Evolutionary conservation across 2,113 vertebrate genomes (phyloP).

Genomic region (Microtus richardsoni): DNA sequence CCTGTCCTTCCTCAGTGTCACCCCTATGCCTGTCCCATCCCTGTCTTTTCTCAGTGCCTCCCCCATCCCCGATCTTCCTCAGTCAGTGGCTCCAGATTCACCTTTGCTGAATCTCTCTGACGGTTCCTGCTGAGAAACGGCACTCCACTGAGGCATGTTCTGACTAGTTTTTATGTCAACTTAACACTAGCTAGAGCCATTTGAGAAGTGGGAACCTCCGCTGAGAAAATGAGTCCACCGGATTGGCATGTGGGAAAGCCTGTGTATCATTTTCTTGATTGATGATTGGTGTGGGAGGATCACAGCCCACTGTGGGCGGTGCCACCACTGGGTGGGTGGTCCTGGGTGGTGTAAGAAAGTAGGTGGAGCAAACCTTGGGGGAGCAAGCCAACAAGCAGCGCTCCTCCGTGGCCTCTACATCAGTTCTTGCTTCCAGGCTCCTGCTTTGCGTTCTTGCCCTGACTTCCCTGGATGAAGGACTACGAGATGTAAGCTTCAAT

Average conservation of each 20-base stretch:
- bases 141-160: too few species aligned
- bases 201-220: not conserved
- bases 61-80: not conserved
- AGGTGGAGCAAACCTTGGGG: not conserved
- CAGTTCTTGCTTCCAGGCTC: not conserved
- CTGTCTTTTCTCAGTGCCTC: not conserved
- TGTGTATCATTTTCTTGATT: not conserved
- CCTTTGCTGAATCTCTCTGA: not conserved
- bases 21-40: too few species aligned
- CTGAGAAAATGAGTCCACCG: not conserved
- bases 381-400: not conserved
- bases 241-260: not conserved
- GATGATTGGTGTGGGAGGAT: not conserved
- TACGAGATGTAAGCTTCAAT: not conserved
- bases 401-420: not conserved
- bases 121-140: not conserved
- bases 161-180: not conserved
- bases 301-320: not conserved
- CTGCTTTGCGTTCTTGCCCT: not conserved
- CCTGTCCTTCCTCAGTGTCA: too few species aligned
- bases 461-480: not conserved
- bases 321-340: not conserved
- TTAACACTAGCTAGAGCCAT: not conserved
- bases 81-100: not conserved
- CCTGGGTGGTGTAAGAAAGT: not conserved